Evolutionary conservation across 2,888 invertebrate species (phyloP), one percentile per base, ranked within the genome.

Genomic region (Tanypteryx hageni): DNA sequence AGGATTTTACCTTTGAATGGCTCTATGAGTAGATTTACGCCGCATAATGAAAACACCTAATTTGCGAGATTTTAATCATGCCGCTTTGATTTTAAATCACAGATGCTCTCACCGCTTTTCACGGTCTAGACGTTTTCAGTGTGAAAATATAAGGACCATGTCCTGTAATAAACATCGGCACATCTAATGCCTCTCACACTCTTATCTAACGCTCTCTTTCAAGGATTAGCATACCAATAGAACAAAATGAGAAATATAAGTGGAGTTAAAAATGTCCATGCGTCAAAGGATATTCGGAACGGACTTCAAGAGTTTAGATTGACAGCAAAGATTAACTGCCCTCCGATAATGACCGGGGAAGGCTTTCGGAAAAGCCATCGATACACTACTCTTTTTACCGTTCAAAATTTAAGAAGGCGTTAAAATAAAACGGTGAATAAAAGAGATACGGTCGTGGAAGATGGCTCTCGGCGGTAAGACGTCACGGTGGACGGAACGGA

Each of bases 281-380:
- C 83, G 83, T 83, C 83, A n/a, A 44, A 68, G 61, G 22, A 86
- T n/a, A 86, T 61, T 59, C 59, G 5, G 86, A 14, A 7, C 58
- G 86, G 27, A 64, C 86, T 57, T 61, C 61, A 18, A 31, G 86
- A 31, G 64, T 31, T 64, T 44, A 31, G 64, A 64, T 44, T 89
- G 89, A 89, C 89, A 64, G 89, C 56, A 64, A 89, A 68, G 64
- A 89, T 89, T 89, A 89, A 89, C 22, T 76, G 27, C 76, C 76
- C 76, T 76, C 13, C 22, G 27, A 44, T 44, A 44, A 44, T 44
- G 44, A 44, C 44, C 3, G 44, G 44, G 44, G 5, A 44, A 76
- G 76, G 11, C 22, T 22, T 27, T 13, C 22, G 76, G 27, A 76
- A 76, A 76, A 76, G 76, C 13, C 22, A 13, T 27, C 13, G 76